A percentile compares a stretch with the other conserved stretches of the same genome.
Evolutionary conservation across 2,888 invertebrate species (phyloP).

Genomic region (Chrysomela aeneicollis): DNA sequence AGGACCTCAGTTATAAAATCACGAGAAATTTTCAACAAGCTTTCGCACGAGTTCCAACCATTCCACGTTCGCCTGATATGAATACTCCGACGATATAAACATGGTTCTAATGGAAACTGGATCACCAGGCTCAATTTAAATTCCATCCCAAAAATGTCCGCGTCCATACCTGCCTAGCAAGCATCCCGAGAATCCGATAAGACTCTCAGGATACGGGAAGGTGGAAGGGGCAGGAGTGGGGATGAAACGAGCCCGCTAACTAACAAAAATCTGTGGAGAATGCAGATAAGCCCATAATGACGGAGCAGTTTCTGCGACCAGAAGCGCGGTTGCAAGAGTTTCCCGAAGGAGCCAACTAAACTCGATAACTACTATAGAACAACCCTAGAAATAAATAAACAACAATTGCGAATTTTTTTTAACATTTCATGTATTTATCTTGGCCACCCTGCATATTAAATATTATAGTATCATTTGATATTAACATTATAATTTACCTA

Average conservation of each 20-base stretch:
- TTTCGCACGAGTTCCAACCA: too few species aligned
- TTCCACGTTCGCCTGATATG: too few species aligned
- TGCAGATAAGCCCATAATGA: constrained; percentile 15
- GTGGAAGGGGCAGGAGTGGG: neutral
- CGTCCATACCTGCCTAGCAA: neutral
- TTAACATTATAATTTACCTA: too few species aligned
- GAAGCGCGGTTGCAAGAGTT: neutral
- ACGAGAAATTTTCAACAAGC: too few species aligned
- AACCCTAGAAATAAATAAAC: too few species aligned
- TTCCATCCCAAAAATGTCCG: neutral
- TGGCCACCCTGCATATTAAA: too few species aligned
- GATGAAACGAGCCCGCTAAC: constrained; percentile 11
- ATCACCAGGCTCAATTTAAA: neutral
- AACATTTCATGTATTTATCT: too few species aligned
- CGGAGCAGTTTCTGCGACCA: neutral
- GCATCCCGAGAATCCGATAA: neutral
- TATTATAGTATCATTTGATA: too few species aligned
- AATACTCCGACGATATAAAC: neutral
- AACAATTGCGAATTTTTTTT: too few species aligned
- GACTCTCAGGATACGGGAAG: neutral
- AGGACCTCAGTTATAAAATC: too few species aligned
- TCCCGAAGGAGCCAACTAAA: neutral
- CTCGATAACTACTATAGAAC: too few species aligned
- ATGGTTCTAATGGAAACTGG: neutral
- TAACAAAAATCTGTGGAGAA: constrained; percentile 18